These are phyloP conservation scores for Montipora foliosa DNA, from an alignment of 64 coral and sea anemone species.

Conservation along the genomic window DNA sequence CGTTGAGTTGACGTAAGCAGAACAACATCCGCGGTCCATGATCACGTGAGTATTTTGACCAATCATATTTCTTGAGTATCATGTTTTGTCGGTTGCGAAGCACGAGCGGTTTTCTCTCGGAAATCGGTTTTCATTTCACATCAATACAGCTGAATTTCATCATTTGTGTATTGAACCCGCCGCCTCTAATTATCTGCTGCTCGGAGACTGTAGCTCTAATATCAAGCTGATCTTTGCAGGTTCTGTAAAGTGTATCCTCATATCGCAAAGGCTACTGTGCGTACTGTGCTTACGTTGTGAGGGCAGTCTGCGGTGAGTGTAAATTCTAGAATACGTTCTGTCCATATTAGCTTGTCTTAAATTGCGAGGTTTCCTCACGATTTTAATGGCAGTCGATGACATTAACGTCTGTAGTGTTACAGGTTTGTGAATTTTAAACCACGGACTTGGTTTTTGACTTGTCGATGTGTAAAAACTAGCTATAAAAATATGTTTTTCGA, in stretches of 20 bases:
- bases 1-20: too few species aligned
- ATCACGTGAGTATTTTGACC: constrained; percentile 3
- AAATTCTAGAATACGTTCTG: background rate
- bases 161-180: background rate
- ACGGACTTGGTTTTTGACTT: background rate
- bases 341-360: too few species aligned
- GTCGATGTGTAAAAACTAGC: background rate
- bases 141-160: background rate
- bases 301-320: constrained; percentile 14
- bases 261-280: background rate
- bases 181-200: background rate
- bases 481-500: too few species aligned
- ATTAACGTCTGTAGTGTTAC: background rate
- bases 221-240: background rate
- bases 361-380: too few species aligned
- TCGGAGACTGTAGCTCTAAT: background rate
- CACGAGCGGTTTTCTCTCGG: background rate
- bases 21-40: too few species aligned
- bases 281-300: background rate
- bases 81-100: background rate
- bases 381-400: background rate
- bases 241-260: background rate
- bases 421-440: background rate
- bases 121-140: background rate
- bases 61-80: background rate